Evolutionary conservation across 2,113 vertebrate species (phyloP).

Genomic region (Microcebus jonahi): DNA sequence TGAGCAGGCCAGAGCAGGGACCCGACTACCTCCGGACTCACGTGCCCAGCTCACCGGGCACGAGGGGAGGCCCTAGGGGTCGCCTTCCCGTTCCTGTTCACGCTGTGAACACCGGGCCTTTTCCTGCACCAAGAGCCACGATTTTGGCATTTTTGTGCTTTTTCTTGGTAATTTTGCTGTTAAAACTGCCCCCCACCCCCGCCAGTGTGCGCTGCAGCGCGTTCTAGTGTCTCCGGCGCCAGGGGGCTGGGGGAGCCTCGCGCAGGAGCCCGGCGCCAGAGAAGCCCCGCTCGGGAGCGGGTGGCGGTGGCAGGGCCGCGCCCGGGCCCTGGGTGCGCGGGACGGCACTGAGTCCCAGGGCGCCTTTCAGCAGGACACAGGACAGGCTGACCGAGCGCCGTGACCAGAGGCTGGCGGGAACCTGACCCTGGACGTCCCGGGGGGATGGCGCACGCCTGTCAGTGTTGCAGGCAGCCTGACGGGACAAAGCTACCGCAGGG

Average conservation of each 20-base stretch:
- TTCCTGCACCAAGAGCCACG: not conserved
- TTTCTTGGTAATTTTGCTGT: not conserved
- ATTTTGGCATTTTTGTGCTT: not conserved
- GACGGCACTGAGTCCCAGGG: too few relatives aligned
- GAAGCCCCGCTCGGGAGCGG: not conserved
- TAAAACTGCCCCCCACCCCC: not conserved
- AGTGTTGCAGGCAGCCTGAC: accelerated
- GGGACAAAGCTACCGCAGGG: too few relatives aligned
- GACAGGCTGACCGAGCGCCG: accelerated
- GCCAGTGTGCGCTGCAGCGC: too few relatives aligned
- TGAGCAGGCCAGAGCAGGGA: not conserved
- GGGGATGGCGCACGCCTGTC: accelerated
- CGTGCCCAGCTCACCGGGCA: too few relatives aligned
- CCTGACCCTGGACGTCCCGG: not conserved
- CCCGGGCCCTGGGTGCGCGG: accelerated
- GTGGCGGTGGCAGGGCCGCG: too few relatives aligned
- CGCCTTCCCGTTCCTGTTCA: not conserved
- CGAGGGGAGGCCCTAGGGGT: too few relatives aligned
- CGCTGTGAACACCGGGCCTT: not conserved
- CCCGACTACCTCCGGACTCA: too few relatives aligned
- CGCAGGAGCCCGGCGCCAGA: not conserved
- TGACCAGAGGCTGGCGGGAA: not conserved
- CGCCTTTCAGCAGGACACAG: not conserved
- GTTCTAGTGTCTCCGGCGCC: not conserved
- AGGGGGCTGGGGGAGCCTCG: not conserved